Percentiles rank a stretch among this genome's conserved stretches.
These are phyloP conservation scores for Vulpes vulpes DNA, from an alignment of 2,113 vertebrate genomes.

Conservation along the genomic window DNA sequence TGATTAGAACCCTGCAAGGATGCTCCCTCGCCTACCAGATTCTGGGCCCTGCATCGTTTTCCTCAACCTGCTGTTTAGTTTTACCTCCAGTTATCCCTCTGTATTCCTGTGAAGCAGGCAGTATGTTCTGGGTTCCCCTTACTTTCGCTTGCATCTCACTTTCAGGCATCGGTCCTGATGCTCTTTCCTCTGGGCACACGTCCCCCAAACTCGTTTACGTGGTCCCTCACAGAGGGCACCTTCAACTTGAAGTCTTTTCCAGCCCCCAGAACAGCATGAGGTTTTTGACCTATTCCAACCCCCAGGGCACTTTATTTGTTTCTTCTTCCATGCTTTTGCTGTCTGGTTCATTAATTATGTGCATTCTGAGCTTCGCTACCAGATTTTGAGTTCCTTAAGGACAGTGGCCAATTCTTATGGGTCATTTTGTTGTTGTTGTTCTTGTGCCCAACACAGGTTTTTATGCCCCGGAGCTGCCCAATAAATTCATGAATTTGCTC, in stretches of 20 bases:
- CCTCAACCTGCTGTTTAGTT: neutral
- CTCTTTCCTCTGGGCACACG: neutral
- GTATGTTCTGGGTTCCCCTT: accelerated
- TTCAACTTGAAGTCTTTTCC: neutral
- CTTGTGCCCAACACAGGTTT: neutral
- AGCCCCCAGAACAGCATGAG: neutral
- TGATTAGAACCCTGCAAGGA: neutral
- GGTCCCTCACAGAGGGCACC: neutral
- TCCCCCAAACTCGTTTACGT: neutral
- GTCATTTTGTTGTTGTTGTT: neutral
- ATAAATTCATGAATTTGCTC: neutral
- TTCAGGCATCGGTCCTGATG: neutral
- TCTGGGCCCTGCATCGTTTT: neutral
- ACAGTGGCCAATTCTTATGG: neutral
- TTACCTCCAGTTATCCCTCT: neutral
- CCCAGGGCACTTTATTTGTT: neutral
- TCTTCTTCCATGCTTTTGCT: neutral
- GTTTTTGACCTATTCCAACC: neutral
- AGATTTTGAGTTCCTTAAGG: neutral
- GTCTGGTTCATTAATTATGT: neutral
- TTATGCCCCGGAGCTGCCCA: neutral
- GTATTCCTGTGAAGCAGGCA: neutral
- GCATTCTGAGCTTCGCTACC: neutral
- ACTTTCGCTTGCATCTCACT: neutral
- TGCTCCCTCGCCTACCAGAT: neutral